These are phyloP conservation scores for Dendrolimus houi DNA, from an alignment of 2,888 invertebrate species.

Conservation along the genomic window DNA sequence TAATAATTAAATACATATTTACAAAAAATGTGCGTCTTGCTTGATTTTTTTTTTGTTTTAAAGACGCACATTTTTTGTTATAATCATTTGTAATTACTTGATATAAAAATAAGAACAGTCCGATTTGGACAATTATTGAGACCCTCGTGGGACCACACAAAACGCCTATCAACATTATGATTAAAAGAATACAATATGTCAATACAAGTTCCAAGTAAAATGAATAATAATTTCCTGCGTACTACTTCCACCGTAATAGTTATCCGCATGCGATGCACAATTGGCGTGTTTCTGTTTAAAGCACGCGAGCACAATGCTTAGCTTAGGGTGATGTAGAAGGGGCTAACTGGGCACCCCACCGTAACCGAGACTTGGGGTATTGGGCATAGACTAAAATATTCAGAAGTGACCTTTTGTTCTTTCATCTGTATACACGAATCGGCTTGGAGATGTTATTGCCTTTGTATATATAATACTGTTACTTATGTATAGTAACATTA, in stretches of 20 bases:
- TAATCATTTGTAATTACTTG: conserved; percentile 4
- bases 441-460: too few relatives aligned
- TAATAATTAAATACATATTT: too few relatives aligned
- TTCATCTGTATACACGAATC: too few relatives aligned
- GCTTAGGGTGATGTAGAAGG: not conserved
- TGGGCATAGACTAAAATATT: not conserved
- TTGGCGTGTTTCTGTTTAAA: not conserved
- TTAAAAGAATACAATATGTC: not conserved
- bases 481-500: too few relatives aligned
- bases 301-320: not conserved
- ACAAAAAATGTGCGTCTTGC: too few relatives aligned
- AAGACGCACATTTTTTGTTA: not conserved
- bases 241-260: not conserved
- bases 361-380: not conserved
- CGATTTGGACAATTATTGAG: too few relatives aligned
- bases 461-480: too few relatives aligned
- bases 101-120: conserved; percentile 2
- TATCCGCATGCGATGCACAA: not conserved
- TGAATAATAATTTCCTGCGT: not conserved
- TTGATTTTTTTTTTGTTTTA: too few relatives aligned
- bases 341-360: not conserved
- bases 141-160: too few relatives aligned
- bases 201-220: not conserved
- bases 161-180: too few relatives aligned
- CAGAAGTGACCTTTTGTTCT: too few relatives aligned